Percentiles rank a stretch among this genome's conserved stretches.
Evolutionary conservation across 1,140 invertebrate species (phyloP).

Genomic region (Halesus radiatus): DNA sequence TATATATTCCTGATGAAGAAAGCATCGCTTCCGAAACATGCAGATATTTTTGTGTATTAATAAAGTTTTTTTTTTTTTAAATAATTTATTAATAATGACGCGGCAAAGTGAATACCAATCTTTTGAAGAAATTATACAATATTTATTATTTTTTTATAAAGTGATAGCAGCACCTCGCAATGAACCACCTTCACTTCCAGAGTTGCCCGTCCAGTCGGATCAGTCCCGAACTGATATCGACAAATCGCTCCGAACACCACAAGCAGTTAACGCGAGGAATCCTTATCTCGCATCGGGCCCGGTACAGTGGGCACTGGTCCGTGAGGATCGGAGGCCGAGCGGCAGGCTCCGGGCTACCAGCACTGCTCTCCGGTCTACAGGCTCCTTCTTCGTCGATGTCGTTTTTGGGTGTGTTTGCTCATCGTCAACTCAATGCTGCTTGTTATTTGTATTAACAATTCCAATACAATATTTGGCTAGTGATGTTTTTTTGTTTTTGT

Average conservation of each 20-base stretch:
- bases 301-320: slow-evolving; percentile 37
- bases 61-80: too few relatives aligned
- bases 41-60: too few relatives aligned
- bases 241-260: slow-evolving; percentile 42
- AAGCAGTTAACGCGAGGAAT: slow-evolving; percentile 49
- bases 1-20: too few relatives aligned
- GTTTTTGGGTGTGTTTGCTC: background rate
- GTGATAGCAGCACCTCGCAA: background rate
- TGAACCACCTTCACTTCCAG: slow-evolving; percentile 16
- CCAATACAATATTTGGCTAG: background rate
- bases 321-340: slow-evolving; percentile 32
- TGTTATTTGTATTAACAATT: background rate
- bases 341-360: background rate
- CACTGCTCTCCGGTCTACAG: too few relatives aligned
- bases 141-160: background rate
- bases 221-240: slow-evolving; percentile 35
- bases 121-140: too few relatives aligned
- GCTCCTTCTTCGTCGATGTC: too few relatives aligned
- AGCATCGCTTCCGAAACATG: too few relatives aligned
- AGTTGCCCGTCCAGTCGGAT: slow-evolving; percentile 51
- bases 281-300: slow-evolving; percentile 47
- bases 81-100: too few relatives aligned
- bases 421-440: slow-evolving; percentile 13
- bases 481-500: too few relatives aligned
- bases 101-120: too few relatives aligned